Conservation (phyloP, 2,888 invertebrate genomes). For the Drosophila subquinaria region DNA sequence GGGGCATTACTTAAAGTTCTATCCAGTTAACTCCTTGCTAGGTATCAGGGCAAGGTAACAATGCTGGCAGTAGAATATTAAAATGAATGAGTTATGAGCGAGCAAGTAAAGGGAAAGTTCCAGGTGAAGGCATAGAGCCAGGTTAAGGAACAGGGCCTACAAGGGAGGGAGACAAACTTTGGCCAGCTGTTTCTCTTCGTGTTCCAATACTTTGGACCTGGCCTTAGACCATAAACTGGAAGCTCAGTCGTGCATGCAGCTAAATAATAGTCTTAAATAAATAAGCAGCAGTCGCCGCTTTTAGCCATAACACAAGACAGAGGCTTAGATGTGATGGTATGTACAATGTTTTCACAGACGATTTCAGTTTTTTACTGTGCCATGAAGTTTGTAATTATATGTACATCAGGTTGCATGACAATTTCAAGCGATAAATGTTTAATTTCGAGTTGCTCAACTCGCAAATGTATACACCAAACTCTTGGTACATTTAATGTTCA, state of each 20-base stretch:
- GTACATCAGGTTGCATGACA: conserved; percentile 11
- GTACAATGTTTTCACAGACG: conserved; percentile 1
- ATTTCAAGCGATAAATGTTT: conserved; percentile 25
- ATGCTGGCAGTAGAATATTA: conserved; percentile 56
- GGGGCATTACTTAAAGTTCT: conserved; percentile 8
- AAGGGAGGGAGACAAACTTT: conserved; percentile 24
- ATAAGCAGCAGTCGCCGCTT: conserved; percentile 43
- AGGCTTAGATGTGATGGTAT: conserved; percentile 8
- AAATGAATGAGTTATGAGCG: conserved; percentile 63
- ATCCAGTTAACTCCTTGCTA: background rate
- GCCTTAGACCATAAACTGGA: conserved; percentile 52
- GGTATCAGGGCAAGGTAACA: conserved; percentile 15
- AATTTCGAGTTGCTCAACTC: conserved; percentile 16
- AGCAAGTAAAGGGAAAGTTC: background rate
- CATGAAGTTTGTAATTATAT: conserved; percentile 2
- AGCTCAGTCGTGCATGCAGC: conserved; percentile 48
- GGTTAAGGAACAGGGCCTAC: background rate
- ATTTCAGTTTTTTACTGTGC: conserved; percentile 3
- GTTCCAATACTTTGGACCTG: conserved; percentile 21
- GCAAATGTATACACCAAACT: conserved; percentile 1
- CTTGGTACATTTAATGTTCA: background rate
- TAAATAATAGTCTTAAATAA: conserved; percentile 66
- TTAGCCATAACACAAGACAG: conserved; percentile 4
- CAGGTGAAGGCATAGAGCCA: background rate
- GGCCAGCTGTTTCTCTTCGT: conserved; percentile 47